phyloP scores from a whole-genome alignment of 1,140 invertebrate genomes.

The Sinonovacula constricta region DNA sequence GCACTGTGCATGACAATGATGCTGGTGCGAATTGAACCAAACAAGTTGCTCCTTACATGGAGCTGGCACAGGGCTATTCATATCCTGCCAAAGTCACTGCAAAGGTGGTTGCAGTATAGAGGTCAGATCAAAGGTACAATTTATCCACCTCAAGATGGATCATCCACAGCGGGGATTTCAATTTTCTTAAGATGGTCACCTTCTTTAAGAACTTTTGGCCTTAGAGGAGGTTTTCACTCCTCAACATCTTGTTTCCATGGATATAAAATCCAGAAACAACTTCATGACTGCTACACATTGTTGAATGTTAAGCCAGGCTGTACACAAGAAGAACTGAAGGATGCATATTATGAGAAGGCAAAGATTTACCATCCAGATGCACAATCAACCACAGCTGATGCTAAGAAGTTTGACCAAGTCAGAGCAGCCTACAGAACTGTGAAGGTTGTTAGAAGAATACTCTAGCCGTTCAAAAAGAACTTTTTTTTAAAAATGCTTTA shows the following conservation, averaged over 20 bases:
- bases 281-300: constrained; percentile 54
- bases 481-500: background rate
- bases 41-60: too few relatives aligned
- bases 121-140: too few relatives aligned
- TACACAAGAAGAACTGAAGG: constrained; percentile 85
- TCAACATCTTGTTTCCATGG: background rate
- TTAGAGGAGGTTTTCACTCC: too few relatives aligned
- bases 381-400: constrained; percentile 83
- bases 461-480: background rate
- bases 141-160: too few relatives aligned
- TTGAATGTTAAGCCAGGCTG: constrained; percentile 84
- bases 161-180: too few relatives aligned
- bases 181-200: too few relatives aligned
- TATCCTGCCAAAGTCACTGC: too few relatives aligned
- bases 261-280: constrained; percentile 32
- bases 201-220: too few relatives aligned
- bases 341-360: constrained; percentile 86
- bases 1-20: too few relatives aligned
- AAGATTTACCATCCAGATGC: constrained; percentile 92
- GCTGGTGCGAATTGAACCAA: too few relatives aligned
- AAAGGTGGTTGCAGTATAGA: too few relatives aligned
- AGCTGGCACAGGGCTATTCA: too few relatives aligned
- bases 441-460: constrained; percentile 56
- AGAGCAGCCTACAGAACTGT: constrained; percentile 82
- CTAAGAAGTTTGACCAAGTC: constrained; percentile 85